Percentiles rank a stretch among this genome's conserved stretches.
phyloP scores from a whole-genome alignment of 2,888 invertebrate genomes.

The Labia minor region DNA sequence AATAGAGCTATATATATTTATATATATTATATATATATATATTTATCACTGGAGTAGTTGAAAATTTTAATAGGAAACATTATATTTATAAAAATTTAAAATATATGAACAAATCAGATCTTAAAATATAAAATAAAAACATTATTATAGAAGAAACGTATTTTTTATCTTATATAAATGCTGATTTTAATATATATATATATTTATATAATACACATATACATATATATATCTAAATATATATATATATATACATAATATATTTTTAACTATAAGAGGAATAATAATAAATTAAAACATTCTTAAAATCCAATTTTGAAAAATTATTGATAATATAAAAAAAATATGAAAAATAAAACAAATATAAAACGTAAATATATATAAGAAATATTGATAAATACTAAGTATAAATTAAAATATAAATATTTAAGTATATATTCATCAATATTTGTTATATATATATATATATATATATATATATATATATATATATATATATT shows the following conservation, averaged over 20 bases:
- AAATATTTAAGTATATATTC: neutral
- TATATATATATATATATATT: too few species aligned
- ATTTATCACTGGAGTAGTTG: neutral
- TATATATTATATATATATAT: constrained; percentile 1
- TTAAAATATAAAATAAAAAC: constrained; percentile 13
- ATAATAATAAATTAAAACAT: neutral
- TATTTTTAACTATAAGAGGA: too few species aligned
- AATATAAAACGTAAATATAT: neutral
- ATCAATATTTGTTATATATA: neutral
- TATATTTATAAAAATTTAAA: constrained; percentile 13
- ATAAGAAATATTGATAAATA: neutral
- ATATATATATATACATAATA: neutral
- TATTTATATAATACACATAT: neutral
- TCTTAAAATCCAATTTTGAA: neutral
- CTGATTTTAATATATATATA: neutral
- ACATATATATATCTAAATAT: neutral
- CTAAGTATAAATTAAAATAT: neutral
- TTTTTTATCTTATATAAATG: neutral
- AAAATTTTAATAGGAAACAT: constrained; percentile 1
- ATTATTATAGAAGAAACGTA: neutral
- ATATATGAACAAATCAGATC: neutral
- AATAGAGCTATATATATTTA: neutral
- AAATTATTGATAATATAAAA: neutral
- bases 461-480: neutral
- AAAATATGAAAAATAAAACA: neutral